A percentile compares a stretch with the other conserved stretches of the same genome.
These are phyloP conservation scores for Galeruca laticollis DNA, from an alignment of 2,888 invertebrate species.

Conservation along the genomic window DNA sequence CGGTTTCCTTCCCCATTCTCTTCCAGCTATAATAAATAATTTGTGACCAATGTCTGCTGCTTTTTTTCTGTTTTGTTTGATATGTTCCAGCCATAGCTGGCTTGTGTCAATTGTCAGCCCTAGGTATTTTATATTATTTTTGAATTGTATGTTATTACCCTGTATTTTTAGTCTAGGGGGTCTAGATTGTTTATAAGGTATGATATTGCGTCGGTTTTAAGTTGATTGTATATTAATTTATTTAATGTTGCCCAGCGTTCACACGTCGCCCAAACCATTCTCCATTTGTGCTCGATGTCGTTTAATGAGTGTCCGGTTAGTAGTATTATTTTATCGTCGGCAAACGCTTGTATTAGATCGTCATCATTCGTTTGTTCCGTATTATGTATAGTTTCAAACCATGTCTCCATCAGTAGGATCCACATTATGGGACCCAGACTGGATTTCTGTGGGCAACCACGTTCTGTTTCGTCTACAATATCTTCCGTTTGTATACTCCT, in stretches of 20 bases:
- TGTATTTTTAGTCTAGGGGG: not conserved
- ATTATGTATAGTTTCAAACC: slow-evolving; percentile 49
- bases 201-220: slow-evolving; percentile 44
- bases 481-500: slow-evolving; percentile 35
- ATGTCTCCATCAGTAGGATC: no score
- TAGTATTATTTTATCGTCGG: slow-evolving; percentile 40
- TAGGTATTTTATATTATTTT: not conserved
- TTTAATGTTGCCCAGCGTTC: slow-evolving; percentile 33
- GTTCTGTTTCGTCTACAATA: no score
- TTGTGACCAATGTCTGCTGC: no score
- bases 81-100: no score
- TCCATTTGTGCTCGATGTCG: slow-evolving; percentile 41
- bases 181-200: not conserved
- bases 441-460: no score
- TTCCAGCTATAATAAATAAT: no score
- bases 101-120: no score
- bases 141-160: no score
- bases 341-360: slow-evolving; percentile 36
- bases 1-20: no score
- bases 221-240: slow-evolving; percentile 41
- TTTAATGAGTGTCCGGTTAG: slow-evolving; percentile 35
- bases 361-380: no score
- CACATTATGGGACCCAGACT: no score
- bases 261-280: slow-evolving; percentile 37
- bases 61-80: no score